Evolutionary conservation across 2,113 vertebrate species (phyloP).

Genomic region (Pseudonaja textilis): DNA sequence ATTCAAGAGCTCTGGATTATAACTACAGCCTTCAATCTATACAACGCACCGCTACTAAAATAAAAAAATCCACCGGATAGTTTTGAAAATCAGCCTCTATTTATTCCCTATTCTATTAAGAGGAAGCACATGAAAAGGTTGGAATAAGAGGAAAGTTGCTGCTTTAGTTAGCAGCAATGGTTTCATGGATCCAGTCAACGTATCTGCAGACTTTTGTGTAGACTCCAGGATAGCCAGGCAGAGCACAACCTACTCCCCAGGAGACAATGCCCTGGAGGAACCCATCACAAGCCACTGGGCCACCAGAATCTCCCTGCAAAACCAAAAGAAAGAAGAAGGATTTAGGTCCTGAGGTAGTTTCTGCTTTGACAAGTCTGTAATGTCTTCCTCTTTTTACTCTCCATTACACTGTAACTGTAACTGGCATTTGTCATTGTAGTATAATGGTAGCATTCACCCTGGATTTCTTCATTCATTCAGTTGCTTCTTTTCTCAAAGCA

Average conservation of each 20-base stretch:
- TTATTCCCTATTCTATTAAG: conserved; percentile 5
- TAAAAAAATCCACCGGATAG: neutral
- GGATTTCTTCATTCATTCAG: neutral
- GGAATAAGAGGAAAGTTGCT: neutral
- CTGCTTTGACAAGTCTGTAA: neutral
- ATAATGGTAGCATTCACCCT: neutral
- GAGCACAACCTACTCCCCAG: conserved; percentile 83
- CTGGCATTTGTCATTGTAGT: neutral
- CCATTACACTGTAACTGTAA: neutral
- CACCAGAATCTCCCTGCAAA: conserved; percentile 80
- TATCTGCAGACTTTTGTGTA: conserved; percentile 83
- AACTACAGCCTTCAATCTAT: neutral
- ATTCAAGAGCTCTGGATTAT: neutral
- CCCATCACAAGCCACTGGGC: conserved; percentile 76
- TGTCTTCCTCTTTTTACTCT: neutral
- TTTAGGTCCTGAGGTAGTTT: neutral
- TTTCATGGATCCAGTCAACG: conserved; percentile 70
- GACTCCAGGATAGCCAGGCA: conserved; percentile 75
- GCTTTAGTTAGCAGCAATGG: conserved; percentile 67
- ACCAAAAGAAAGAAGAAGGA: neutral
- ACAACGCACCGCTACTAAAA: neutral
- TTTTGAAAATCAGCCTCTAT: neutral
- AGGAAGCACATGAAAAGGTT: rapidly evolving
- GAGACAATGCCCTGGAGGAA: conserved; percentile 83
- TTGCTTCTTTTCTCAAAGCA: neutral